Base-by-base conservation (phyloP, 2,888 invertebrate species). In the Neocrepidodera transversa region DNA sequence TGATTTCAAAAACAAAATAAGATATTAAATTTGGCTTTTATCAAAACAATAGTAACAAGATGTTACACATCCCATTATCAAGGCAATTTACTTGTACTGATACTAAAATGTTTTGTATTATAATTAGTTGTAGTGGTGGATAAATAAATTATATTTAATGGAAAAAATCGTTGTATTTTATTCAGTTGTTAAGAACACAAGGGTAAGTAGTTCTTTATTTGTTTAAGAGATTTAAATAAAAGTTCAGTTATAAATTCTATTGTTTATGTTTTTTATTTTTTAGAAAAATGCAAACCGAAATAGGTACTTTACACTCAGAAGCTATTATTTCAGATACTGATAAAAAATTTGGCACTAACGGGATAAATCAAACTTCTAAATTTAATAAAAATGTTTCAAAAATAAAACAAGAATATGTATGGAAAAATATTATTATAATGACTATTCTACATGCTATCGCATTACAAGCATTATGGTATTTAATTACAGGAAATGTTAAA, bases 351-450 rank as follows among this genome's bases (percentile, higher is more conserved):
- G 28, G 10, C 10, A 10, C 2, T 2, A 28, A 28, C 6, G n/a
- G n/a, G n/a, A 8, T 28, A 8, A 28, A 28, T 28, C 28, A 35
- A 35, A 10, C 11, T 13, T 4, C 14, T 35, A 10, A 6, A 30
- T 7, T 6, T 10, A 30, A 30, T 30, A 30, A 30, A 30, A 10
- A 10, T 6, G n/a, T 10, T 30, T 6, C 8, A 18, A 11, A n/a
- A 23, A 11, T 77, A 66, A 69, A 73, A 75, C 86, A 87, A 85
- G 82, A 87, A 68, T 87, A 92, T 66, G 91, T 91, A 1, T 92
- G 92, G 92, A 84, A 87, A 74, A 92, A 92, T 77, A 87, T 91
- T 0, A 74, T 89, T 2, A 86, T 87, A 4, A 92, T 92, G 73
- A 70, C 86, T 1, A 86, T 91, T 69, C 81, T 93, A 38, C 92